Conservation (phyloP, 2,888 invertebrate species). For the Drosophila kambysellisi region DNA sequence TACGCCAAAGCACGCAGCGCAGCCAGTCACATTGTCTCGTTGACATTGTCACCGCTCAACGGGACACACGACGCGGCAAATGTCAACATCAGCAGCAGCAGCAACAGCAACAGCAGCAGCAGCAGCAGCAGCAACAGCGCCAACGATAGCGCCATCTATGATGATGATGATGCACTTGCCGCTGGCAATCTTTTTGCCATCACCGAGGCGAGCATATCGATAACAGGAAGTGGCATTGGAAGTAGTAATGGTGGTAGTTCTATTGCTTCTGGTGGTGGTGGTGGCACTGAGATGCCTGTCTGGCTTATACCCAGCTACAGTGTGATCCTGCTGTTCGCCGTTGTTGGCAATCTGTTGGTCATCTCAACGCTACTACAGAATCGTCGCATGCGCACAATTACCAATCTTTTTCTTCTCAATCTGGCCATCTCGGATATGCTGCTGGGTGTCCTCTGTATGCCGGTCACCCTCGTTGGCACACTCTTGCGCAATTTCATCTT, state of each 20-base stretch:
- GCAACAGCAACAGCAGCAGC: slow-evolving; percentile 10
- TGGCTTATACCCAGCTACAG: slow-evolving; percentile 88
- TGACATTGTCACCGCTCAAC: slow-evolving; percentile 55
- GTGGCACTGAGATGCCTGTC: slow-evolving; percentile 64
- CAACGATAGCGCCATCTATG: slow-evolving; percentile 20
- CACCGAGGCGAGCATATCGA: slow-evolving; percentile 5
- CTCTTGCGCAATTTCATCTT: slow-evolving; percentile 90
- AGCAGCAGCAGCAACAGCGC: slow-evolving; percentile 7
- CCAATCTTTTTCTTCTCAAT: slow-evolving; percentile 91
- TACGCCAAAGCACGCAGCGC: slow-evolving; percentile 60
- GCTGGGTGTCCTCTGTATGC: slow-evolving; percentile 91
- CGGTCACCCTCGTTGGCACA: slow-evolving; percentile 90
- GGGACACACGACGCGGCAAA: slow-evolving; percentile 30
- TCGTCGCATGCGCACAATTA: slow-evolving; percentile 92
- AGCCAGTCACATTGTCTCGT: slow-evolving; percentile 64
- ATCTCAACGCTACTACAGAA: slow-evolving; percentile 91
- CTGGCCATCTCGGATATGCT: slow-evolving; percentile 90
- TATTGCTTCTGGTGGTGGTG: not conserved
- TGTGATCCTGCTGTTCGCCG: slow-evolving; percentile 91
- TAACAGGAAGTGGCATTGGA: not conserved
- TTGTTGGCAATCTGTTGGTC: slow-evolving; percentile 92
- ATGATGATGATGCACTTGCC: slow-evolving; percentile 12
- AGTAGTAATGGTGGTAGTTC: not conserved
- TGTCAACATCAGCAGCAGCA: slow-evolving; percentile 6
- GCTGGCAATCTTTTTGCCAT: slow-evolving; percentile 20